phyloP scores from a whole-genome alignment of 2,113 vertebrate species.

The Platichthys stellatus region DNA sequence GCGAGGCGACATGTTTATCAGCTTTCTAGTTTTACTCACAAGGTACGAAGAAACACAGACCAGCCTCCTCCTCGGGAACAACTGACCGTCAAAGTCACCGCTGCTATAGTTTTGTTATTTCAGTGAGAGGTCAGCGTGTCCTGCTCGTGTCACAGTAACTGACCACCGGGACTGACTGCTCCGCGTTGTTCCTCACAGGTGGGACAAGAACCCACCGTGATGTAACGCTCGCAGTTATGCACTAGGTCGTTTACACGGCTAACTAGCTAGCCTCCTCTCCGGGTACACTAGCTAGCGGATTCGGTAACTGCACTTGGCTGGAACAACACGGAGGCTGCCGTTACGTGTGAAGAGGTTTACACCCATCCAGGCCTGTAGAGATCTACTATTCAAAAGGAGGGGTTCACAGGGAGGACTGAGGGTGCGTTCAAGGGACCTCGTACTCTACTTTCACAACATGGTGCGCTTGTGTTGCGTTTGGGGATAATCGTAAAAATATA shows the following conservation, averaged over 20 bases:
- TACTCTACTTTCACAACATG: neutral
- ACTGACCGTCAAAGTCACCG: slow-evolving; percentile 52
- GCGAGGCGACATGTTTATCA: neutral
- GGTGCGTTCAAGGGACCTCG: slow-evolving; percentile 47
- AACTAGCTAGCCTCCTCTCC: slow-evolving; percentile 27
- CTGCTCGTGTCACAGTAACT: slow-evolving; percentile 1
- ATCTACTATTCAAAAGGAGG: slow-evolving; percentile 32
- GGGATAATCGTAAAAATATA: neutral
- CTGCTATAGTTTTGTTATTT: neutral
- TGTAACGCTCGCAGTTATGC: slow-evolving; percentile 70
- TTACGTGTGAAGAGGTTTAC: neutral
- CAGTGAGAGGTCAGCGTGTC: slow-evolving; percentile 23
- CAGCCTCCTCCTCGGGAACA: slow-evolving; percentile 16
- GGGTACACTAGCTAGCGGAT: neutral
- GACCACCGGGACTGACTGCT: neutral
- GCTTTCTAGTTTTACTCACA: slow-evolving; percentile 59
- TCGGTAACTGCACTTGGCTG: neutral
- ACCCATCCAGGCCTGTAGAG: slow-evolving; percentile 39
- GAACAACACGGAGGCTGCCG: slow-evolving; percentile 31
- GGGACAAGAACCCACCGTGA: slow-evolving; percentile 60
- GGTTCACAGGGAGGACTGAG: neutral
- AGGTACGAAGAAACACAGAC: slow-evolving; percentile 58
- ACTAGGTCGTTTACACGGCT: slow-evolving; percentile 52
- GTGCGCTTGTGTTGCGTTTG: neutral
- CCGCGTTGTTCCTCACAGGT: slow-evolving; percentile 42